Base-by-base conservation (phyloP, 2,888 invertebrate genomes). In the Machimus rusticus region DNA sequence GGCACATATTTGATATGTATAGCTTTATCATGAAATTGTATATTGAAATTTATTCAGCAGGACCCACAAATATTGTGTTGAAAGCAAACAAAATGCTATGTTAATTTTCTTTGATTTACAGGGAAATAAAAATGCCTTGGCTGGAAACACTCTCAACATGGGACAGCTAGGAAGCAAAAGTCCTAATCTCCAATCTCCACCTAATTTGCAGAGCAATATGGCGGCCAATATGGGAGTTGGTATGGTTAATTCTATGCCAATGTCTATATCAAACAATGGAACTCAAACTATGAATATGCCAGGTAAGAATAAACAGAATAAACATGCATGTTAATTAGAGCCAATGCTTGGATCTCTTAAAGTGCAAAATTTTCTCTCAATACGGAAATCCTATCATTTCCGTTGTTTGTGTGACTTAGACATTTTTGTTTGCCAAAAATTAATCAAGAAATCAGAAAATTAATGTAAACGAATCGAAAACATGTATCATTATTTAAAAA, bases 181-280 rank as follows among this genome's bases (percentile, higher is more conserved):
- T 92, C 96, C 97, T 89, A 97, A 95, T 92, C 93, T 97, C 92
- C 97, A 97, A 92, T 97, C 97, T 87, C 97, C 97, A 87, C 97
- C 97, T 79, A 97, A 97, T 91, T 96, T 96, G 90, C 96, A 96
- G 89, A 96, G 96, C 89, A 95, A 96, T 90, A 92, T 96, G 88
- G 97, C 97, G 93, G 96, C 96, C 90, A 95, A 96, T 89, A 96
- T 97, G 93, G 95, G 96, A 91, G 92, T 93, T 46, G 94, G 94
- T 87, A 94, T 95, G 90, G 94, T 94, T 5, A 95, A 95, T 90
- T 94, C 95, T 66, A 94, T 95, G 92, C 95, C 95, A 89, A 95
- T 95, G 95, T 94, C 95, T 91, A 95, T 96, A 94, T 94, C 95
- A 92, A 96, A 96, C 93, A 95, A 96, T 93, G 95, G 95, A 91